phyloP scores from a whole-genome alignment of 2,113 vertebrate species.

The Alectura lathami region DNA sequence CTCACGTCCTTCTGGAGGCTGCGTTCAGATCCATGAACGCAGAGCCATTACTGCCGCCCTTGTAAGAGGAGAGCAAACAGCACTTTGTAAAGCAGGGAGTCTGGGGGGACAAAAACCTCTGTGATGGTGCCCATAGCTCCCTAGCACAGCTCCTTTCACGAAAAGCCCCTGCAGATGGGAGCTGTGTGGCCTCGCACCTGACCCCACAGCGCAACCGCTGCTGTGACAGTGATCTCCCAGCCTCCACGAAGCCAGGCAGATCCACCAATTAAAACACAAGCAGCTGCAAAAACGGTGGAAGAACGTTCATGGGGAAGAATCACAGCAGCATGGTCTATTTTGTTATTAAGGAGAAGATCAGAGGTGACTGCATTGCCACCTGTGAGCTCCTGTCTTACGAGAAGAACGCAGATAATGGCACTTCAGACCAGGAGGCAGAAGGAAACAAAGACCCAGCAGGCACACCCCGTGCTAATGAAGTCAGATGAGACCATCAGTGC shows the following conservation, averaged over 20 bases:
- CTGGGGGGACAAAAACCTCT: neutral
- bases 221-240: neutral
- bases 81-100: neutral
- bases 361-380: neutral
- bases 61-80: neutral
- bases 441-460: neutral
- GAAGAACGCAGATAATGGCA: neutral
- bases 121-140: accelerated
- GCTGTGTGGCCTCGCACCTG: neutral
- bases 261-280: neutral
- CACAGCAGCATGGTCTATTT: neutral
- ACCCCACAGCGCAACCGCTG: neutral
- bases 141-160: neutral
- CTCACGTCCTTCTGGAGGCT: neutral
- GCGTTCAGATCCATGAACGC: neutral
- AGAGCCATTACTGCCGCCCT: neutral
- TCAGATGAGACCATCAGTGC: neutral
- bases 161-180: neutral
- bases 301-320: neutral
- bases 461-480: neutral
- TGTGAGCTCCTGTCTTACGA: neutral
- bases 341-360: neutral
- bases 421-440: neutral
- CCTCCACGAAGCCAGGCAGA: neutral
- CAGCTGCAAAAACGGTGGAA: neutral